Percentiles rank a stretch among this genome's conserved stretches.
These are phyloP conservation scores for Rotaria magnacalcarata DNA, from an alignment of 2,888 invertebrate genomes.

Conservation along the genomic window DNA sequence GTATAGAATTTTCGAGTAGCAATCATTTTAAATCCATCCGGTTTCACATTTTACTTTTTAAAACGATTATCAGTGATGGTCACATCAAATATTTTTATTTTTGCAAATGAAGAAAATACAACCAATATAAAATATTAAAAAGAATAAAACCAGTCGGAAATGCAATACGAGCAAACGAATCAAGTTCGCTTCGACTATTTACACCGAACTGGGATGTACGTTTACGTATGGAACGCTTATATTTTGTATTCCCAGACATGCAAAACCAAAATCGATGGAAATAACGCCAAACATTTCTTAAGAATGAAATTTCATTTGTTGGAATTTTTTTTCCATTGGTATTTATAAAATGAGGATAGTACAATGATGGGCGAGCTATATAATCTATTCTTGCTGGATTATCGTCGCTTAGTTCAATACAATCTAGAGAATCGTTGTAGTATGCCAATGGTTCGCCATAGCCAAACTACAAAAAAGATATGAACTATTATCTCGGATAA, in stretches of 20 bases:
- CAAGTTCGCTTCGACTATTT: constrained; percentile 77
- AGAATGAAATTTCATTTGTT: not conserved
- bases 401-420: not conserved
- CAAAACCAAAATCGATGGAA: constrained; percentile 40
- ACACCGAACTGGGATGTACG: constrained; percentile 38
- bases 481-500: too few relatives aligned
- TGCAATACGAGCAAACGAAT: constrained; percentile 72
- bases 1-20: not conserved
- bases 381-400: not conserved
- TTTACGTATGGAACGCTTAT: constrained; percentile 34
- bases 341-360: not conserved
- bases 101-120: constrained; percentile 42
- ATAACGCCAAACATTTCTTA: not conserved
- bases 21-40: too few relatives aligned
- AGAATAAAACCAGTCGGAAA: constrained; percentile 79
- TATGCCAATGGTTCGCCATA: constrained; percentile 35
- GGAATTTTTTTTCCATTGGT: not conserved
- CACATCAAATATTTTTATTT: not conserved
- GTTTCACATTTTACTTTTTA: too few relatives aligned
- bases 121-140: constrained; percentile 83
- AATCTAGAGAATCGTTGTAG: not conserved
- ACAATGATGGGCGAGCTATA: not conserved
- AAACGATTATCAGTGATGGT: too few relatives aligned
- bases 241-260: constrained; percentile 30
- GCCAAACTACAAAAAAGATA: not conserved